Conservation (phyloP, 2,888 invertebrate species). For the Cheilosia soror region DNA sequence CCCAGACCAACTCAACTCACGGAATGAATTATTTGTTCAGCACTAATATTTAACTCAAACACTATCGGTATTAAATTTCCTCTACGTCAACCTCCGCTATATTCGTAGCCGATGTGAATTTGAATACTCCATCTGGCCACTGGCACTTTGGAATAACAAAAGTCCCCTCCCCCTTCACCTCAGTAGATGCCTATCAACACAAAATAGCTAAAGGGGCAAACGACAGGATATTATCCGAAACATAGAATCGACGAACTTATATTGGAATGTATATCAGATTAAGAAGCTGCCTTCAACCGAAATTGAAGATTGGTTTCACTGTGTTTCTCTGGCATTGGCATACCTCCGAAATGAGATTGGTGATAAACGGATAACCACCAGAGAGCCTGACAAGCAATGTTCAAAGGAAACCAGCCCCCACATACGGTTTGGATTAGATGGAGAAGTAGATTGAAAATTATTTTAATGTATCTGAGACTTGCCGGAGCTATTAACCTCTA, state of each 20-base stretch:
- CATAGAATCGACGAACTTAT: slow-evolving; percentile 50
- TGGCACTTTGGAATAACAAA: slow-evolving; percentile 8
- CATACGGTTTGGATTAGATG: not conserved
- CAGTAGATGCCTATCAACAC: not conserved
- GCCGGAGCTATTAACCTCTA: slow-evolving; percentile 2
- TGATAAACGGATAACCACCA: slow-evolving; percentile 16
- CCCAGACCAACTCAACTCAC: not conserved
- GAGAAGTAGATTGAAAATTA: not conserved
- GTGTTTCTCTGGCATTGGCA: slow-evolving; percentile 6
- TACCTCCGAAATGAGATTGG: slow-evolving; percentile 6
- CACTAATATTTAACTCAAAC: slow-evolving; percentile 17
- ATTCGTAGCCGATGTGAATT: not conserved
- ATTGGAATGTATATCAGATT: slow-evolving; percentile 61
- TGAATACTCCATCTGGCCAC: slow-evolving; percentile 6
- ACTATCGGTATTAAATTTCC: slow-evolving; percentile 17
- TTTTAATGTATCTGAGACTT: not conserved
- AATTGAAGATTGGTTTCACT: slow-evolving; percentile 39
- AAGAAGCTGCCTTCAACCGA: slow-evolving; percentile 16
- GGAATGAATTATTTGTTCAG: slow-evolving; percentile 26
- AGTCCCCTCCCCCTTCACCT: not conserved
- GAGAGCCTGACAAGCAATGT: not conserved
- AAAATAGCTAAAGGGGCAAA: slow-evolving; percentile 23
- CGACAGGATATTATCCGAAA: slow-evolving; percentile 49
- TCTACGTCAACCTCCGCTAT: not conserved
- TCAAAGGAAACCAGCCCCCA: not conserved